Evolutionary conservation across 2,888 invertebrate genomes (phyloP), one percentile per base, ranked within the genome.

Genomic region (Trilocha varians): DNA sequence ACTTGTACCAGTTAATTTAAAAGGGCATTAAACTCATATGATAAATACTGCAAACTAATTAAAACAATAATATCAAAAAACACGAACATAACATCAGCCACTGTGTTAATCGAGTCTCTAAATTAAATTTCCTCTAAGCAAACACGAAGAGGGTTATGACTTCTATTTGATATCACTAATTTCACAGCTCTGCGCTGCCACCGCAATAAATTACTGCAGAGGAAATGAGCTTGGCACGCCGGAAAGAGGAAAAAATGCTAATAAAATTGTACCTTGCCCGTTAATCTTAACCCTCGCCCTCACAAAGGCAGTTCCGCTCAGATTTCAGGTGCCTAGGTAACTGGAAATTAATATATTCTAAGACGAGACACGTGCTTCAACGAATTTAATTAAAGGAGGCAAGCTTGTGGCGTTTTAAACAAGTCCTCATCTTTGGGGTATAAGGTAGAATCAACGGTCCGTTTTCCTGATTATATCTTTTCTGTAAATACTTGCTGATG

Each of bases 221-320:
- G 79, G 78, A 82, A 80, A 79, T 80, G 78, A 80, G 77, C 70
- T 70, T 67, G 64, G 73, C 59, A 63, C 69, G 55, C 69, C 70
- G 78, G 74, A 71, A 78, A 69, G 68, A 71, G 74, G 76, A 74
- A 82, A 79, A 80, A 82, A 78, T 78, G 77, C 77, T 78, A 80
- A 79, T 80, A 82, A 79, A 80, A 80, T 77, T 74, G 74, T 78
- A 74, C 77, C 72, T 76, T 65, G 57, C 62, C 66, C 71, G 75
- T 79, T 79, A 78, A 79, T 80, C 78, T 77, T 70, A 76, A 75
- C 75, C 75, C 73, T 61, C 65, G 63, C 60, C 50, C 49, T 50
- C 46, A 52, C 61, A 59, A 57, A 51, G 50, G 58, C 63, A 68
- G 69, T 70, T 70, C 65, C 66, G 69, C 71, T 68, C 72, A 69